phyloP scores from a whole-genome alignment of 2,113 vertebrate genomes.

The Cololabis saira region DNA sequence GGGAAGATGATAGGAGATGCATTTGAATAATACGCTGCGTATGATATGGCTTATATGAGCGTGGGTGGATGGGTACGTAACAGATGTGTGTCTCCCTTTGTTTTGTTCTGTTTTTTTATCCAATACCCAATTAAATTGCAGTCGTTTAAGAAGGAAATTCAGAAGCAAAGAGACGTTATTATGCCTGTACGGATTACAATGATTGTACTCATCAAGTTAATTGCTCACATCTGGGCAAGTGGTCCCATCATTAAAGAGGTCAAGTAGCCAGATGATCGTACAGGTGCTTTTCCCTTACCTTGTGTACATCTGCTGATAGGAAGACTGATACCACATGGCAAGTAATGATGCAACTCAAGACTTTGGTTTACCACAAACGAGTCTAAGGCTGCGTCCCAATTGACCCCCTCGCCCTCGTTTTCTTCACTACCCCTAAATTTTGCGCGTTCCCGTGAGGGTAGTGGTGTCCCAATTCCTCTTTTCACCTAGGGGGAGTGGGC shows the following conservation, averaged over 20 bases:
- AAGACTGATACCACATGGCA: slow-evolving; percentile 6
- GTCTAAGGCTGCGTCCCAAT: too few species aligned
- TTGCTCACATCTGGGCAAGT: slow-evolving; percentile 32
- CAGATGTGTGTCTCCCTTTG: too few species aligned
- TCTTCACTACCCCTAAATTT: too few species aligned
- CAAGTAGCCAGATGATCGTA: slow-evolving; percentile 6
- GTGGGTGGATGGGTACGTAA: too few species aligned
- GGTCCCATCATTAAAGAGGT: slow-evolving; percentile 17
- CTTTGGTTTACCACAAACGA: slow-evolving; percentile 8
- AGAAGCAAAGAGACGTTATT: not conserved
- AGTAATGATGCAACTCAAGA: slow-evolving; percentile 12
- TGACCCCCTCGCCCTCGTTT: too few species aligned
- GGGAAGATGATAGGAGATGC: too few species aligned
- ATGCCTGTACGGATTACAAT: slow-evolving; percentile 19
- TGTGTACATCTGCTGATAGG: not conserved
- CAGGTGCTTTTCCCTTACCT: not conserved
- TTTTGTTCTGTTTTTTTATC: not conserved
- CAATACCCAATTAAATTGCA: not conserved
- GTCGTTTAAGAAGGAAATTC: not conserved
- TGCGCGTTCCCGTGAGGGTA: too few species aligned
- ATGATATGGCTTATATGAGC: too few species aligned
- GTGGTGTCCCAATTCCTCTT: too few species aligned
- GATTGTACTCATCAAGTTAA: slow-evolving; percentile 39
- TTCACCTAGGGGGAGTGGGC: too few species aligned
- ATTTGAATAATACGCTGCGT: too few species aligned